Base-by-base conservation (phyloP, 2,797 vertebrate species). In the Coccyzus lansbergi region DNA sequence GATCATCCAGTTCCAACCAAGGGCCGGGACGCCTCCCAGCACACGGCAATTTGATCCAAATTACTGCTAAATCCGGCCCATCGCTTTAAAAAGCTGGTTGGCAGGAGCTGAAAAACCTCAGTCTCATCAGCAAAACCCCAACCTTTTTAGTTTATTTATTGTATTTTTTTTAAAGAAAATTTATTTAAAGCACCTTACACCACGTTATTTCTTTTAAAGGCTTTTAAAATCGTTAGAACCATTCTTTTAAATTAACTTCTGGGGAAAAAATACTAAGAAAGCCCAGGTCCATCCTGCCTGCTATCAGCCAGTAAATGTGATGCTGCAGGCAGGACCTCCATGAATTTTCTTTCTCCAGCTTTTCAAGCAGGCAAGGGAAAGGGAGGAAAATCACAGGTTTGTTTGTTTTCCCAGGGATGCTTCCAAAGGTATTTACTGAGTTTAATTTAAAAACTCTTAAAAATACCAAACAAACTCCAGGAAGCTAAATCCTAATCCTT, bases 221-320 rank as follows among this genome's bases (percentile, higher is more conserved):
- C 26, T 4, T n/a, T 78, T 36, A 18, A 36, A 63, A 34, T 8
- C 33, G 8, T 21, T 19, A n/a, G 51, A 16, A 13, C 15, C 33
- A 2, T 28, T 42, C 36, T 8, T 83, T 58, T 55, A 51, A 51
- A 68, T 0, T 19, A 46, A 19, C 9, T n/a, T 34, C 18, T 17
- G 33, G 31, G 6, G 14, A 21, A n/a, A 33, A 18, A 31, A 42
- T 22, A 18, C 12, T 12, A 33, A 4, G 2, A 46, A 7, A 3
- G 51, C 19, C 17, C 38, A 9, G 38, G 26, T 62, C 36, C n/a
- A 0, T 7, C 12, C 7, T 38, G 42, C 4, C 77, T 19, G 21
- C 1, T 12, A 10, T 1, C 26, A 38, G 56, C 36, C 72, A 7
- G 1, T 14, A 9, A 11, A 0, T 18, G 6, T 46, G 44, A 8